Evolutionary conservation across 1,140 invertebrate genomes (phyloP).

Genomic region (Phocides pigmalion): DNA sequence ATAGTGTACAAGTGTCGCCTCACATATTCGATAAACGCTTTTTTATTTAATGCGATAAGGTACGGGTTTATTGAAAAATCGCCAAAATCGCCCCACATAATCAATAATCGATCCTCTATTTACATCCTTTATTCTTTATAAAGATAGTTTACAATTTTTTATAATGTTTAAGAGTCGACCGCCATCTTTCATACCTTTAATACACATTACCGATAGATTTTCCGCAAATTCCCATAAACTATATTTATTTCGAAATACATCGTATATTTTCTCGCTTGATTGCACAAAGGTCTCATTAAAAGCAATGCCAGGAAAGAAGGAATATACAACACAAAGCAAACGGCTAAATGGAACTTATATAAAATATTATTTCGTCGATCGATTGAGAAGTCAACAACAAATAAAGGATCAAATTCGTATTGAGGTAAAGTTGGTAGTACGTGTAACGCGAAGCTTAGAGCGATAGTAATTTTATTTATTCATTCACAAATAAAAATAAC

Average conservation of each 20-base stretch:
- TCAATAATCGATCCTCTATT: no score
- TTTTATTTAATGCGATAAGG: no score
- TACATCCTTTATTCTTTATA: no score
- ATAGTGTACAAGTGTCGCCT: no score
- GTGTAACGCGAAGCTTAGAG: not conserved
- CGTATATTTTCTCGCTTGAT: conserved; percentile 6
- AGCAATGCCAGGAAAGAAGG: conserved; percentile 3
- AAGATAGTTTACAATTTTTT: no score
- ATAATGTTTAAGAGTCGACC: no score
- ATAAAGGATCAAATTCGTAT: conserved; percentile 6
- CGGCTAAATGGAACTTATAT: not conserved
- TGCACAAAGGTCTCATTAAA: conserved; percentile 16
- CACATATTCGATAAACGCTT: no score
- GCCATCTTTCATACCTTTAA: no score
- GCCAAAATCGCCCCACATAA: no score
- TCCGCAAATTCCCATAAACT: conserved; percentile 10
- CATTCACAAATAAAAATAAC: no score
- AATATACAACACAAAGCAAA: conserved; percentile 2
- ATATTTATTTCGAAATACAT: conserved; percentile 1
- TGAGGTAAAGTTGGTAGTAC: not conserved
- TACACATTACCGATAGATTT: conserved; percentile 5
- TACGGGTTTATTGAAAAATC: no score
- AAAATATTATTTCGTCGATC: conserved; percentile 15
- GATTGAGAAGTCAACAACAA: conserved; percentile 9
- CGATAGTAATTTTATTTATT: no score